Conservation (phyloP, 2,797 vertebrate genomes). For the Neostethus bicornis region DNA sequence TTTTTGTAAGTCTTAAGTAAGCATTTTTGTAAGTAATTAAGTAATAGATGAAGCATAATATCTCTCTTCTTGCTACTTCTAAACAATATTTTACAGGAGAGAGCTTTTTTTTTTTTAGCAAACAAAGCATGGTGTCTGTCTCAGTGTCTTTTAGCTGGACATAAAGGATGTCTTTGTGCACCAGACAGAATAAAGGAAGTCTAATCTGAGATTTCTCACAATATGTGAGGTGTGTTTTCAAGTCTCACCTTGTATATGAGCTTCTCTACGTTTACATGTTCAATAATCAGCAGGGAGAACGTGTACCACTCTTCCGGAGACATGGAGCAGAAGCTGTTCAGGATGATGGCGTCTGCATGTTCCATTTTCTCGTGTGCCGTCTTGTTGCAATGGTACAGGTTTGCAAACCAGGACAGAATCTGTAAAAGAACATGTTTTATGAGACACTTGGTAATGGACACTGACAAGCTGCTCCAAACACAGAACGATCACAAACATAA, state of each 20-base stretch:
- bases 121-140: conserved; percentile 31
- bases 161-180: conserved; percentile 3
- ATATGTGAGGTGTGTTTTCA: background rate
- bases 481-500: background rate
- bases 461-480: background rate
- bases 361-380: conserved; percentile 17
- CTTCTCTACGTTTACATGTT: conserved; percentile 83
- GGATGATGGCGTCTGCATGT: conserved; percentile 41
- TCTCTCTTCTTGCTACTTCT: no score
- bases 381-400: conserved; percentile 66
- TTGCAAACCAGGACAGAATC: conserved; percentile 75
- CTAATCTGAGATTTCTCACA: conserved; percentile 9
- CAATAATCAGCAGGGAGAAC: conserved; percentile 81
- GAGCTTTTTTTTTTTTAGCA: conserved; percentile 9
- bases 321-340: conserved; percentile 81
- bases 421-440: conserved; percentile 41
- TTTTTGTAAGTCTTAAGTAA: no score
- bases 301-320: conserved; percentile 74
- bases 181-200: conserved; percentile 1
- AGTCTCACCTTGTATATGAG: conserved; percentile 86
- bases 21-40: no score
- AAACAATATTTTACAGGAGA: no score
- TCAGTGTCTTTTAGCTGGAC: background rate
- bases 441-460: conserved; percentile 2
- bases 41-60: no score